A percentile compares a stretch with the other conserved stretches of the same genome.
Evolutionary conservation across 2,888 invertebrate species (phyloP).

Genomic region (Rhogogaster chlorosoma): DNA sequence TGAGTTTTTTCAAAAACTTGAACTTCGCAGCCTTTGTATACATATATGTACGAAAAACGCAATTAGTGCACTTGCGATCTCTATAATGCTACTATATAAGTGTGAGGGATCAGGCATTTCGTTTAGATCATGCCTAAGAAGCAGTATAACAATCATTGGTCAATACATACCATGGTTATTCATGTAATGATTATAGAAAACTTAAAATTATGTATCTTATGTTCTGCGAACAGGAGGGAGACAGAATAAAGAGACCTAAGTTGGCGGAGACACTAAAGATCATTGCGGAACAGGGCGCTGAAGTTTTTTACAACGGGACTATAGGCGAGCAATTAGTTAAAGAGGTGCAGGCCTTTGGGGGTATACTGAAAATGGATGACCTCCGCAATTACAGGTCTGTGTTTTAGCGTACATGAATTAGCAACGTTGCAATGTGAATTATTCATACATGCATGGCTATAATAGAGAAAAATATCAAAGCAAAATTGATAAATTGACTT

Average conservation of each 20-base stretch:
- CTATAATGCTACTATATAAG: too few species aligned
- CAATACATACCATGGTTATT: too few species aligned
- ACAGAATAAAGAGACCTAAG: slow-evolving; percentile 82
- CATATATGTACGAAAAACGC: too few species aligned
- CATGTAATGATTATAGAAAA: too few species aligned
- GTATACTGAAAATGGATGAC: slow-evolving; percentile 90
- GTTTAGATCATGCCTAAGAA: too few species aligned
- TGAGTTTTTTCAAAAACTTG: too few species aligned
- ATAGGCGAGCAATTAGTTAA: slow-evolving; percentile 83
- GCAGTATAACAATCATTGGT: too few species aligned
- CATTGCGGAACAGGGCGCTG: slow-evolving; percentile 85
- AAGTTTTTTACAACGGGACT: slow-evolving; percentile 88
- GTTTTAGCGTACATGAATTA: not conserved
- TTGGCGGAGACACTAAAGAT: slow-evolving; percentile 86
- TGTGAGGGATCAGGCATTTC: too few species aligned
- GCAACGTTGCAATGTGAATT: not conserved
- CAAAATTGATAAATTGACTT: too few species aligned
- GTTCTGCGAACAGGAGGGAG: slow-evolving; percentile 78
- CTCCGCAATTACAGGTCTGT: slow-evolving; percentile 85
- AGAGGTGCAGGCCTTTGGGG: slow-evolving; percentile 86
- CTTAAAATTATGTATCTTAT: not conserved
- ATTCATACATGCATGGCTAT: not conserved
- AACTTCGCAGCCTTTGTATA: too few species aligned
- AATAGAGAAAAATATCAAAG: too few species aligned
- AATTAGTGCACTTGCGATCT: too few species aligned